A percentile compares a stretch with the other conserved stretches of the same genome.
phyloP scores from a whole-genome alignment of 53 echinoderm and acorn worm species.

The Patiria pectinifera region DNA sequence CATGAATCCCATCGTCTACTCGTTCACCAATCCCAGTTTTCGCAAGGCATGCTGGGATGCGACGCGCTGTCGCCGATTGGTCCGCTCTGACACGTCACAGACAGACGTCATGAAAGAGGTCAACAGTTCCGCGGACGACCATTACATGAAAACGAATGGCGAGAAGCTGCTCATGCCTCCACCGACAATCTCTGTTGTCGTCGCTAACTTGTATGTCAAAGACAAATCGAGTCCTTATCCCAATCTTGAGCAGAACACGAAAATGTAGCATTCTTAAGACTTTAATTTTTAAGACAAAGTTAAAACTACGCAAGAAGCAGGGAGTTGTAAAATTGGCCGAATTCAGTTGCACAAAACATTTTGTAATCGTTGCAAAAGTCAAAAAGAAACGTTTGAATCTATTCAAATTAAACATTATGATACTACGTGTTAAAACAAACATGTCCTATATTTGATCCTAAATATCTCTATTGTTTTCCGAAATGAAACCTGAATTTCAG shows the following conservation, averaged over 20 bases:
- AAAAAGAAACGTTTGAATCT: too few species aligned
- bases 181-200: constrained; percentile 6
- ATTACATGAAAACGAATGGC: not conserved
- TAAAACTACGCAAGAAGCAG: not conserved
- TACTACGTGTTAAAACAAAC: too few species aligned
- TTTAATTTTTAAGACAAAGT: too few species aligned
- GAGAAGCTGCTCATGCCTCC: constrained; percentile 2
- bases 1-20: constrained; percentile 90
- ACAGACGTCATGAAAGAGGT: constrained; percentile 5
- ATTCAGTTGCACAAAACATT: too few species aligned
- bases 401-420: too few species aligned
- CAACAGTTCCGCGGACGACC: constrained; percentile 36
- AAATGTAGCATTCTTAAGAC: not conserved
- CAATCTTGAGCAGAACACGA: not conserved
- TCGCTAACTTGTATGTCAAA: not conserved
- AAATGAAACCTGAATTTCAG: too few species aligned
- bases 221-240: not conserved
- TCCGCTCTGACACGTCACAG: not conserved
- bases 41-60: constrained; percentile 56
- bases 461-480: too few species aligned
- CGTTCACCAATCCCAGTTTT: constrained; percentile 79
- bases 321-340: too few species aligned
- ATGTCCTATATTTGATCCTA: too few species aligned
- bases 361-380: too few species aligned
- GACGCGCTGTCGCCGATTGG: not conserved